Conservation (phyloP, 2,113 vertebrate species). For the Brachyhypopomus gauderio region DNA sequence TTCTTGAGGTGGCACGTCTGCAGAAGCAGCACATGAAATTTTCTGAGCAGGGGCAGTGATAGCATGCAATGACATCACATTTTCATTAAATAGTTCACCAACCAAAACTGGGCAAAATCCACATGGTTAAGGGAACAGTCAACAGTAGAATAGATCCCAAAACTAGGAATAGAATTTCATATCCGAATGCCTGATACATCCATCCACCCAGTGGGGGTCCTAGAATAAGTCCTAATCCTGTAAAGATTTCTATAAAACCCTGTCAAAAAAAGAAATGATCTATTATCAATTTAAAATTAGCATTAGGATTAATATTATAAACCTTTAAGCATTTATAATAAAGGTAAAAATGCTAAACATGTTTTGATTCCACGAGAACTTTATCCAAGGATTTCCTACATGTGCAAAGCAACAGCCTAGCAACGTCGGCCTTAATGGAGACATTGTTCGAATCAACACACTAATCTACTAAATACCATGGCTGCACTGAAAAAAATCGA, state of each 20-base stretch:
- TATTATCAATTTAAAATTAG: background rate
- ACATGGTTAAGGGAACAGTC: conserved; percentile 88
- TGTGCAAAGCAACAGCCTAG: conserved; percentile 29
- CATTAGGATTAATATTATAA: no score
- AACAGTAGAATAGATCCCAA: conserved; percentile 84
- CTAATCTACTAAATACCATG: conserved; percentile 54
- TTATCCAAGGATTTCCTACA: conserved; percentile 14
- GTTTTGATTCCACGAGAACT: conserved; percentile 8
- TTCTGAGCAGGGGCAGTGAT: background rate
- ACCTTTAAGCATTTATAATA: no score
- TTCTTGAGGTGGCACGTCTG: no score
- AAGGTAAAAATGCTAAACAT: no score
- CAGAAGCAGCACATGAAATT: background rate
- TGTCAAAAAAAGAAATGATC: conserved; percentile 59
- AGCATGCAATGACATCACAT: background rate
- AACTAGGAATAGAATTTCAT: conserved; percentile 87
- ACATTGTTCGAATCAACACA: conserved; percentile 52
- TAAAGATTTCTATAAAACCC: conserved; percentile 91
- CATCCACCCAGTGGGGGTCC: conserved; percentile 92
- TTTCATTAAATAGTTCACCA: conserved; percentile 45
- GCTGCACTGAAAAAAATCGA: conserved; percentile 43
- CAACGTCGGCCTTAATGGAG: conserved; percentile 33
- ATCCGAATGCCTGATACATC: conserved; percentile 91
- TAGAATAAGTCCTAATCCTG: conserved; percentile 87
- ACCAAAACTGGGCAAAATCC: conserved; percentile 86